Base-by-base conservation (phyloP, 2,113 vertebrate genomes). In the Odontesthes bonariensis region DNA sequence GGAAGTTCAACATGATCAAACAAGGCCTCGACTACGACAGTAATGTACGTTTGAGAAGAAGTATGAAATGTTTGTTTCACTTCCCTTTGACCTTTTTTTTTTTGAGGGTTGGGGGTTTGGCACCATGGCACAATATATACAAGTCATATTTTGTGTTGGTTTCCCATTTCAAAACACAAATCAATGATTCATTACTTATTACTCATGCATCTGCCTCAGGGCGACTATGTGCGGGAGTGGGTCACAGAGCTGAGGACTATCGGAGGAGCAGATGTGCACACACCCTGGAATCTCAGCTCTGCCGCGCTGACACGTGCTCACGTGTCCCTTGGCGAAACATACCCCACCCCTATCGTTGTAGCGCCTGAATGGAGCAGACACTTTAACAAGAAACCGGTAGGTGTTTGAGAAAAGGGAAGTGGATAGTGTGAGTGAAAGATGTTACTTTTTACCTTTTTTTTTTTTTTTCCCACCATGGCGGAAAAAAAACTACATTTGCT, bases 1-100 rank as follows among this genome's bases (percentile, higher is more conserved):
- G 95, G 86, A 96, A 95, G 84, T 96, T 96, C 56, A 96, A 96
- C 87, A 91, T 95, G 94, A 92, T 95, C 83, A 96, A 96, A 75
- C 95, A 96, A 87, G 95, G 93, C 56, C 92, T 94, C 35, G 94
- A 96, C 85, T 96, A 96, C 0, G 93, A 96, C 61, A 81, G 61
- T 23, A 90, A 89, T 2, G 95, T 95, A 73, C 46, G 93, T 92
- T 49, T 55, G 3, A n/a, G 0, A 17, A 52, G 4, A 52, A 27
- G 14, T 19, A 14, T 8, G 9, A 23, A 12, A 46, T 8, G 19
- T 33, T 31, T 0, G n/a, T 73, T 56, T 56, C 16, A 22, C 2
- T 77, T 69, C 40, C 19, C n/a, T 59, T 57, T 55, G 11, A 10
- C 33, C 6, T 42, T 2, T 49, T 0, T 12, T 3, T 38, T 8